Percentiles rank a stretch among this genome's conserved stretches.
phyloP scores from a whole-genome alignment of 2,113 vertebrate genomes.

The Hepsetus odoe region DNA sequence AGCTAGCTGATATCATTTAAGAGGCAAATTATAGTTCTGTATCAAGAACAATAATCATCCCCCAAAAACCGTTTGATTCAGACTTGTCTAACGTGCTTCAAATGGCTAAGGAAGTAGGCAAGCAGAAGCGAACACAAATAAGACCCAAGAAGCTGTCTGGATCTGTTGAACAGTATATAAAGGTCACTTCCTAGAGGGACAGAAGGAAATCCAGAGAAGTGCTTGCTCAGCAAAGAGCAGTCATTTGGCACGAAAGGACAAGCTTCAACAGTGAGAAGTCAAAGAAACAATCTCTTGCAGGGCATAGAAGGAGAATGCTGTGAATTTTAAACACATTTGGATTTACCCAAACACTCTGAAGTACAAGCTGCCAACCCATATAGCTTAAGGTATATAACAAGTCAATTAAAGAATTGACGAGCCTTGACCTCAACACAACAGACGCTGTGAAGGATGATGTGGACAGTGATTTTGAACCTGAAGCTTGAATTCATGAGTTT shows the following conservation, averaged over 20 bases:
- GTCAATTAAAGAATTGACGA: background rate
- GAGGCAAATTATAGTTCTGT: too few relatives aligned
- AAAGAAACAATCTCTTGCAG: background rate
- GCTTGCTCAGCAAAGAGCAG: slow-evolving; percentile 17
- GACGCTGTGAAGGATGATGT: background rate
- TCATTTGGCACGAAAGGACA: background rate
- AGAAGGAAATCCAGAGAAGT: slow-evolving; percentile 26
- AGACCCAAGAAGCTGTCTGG: background rate
- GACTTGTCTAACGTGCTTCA: too few relatives aligned
- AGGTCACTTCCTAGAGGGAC: slow-evolving; percentile 20
- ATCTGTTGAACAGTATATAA: slow-evolving; percentile 17
- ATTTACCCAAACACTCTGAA: too few relatives aligned
- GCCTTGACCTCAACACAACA: background rate
- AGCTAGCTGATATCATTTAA: too few relatives aligned
- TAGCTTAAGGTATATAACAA: too few relatives aligned
- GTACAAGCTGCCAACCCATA: too few relatives aligned
- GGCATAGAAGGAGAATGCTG: background rate
- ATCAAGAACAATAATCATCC: too few relatives aligned
- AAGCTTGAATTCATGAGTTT: too few relatives aligned
- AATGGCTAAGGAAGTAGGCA: too few relatives aligned
- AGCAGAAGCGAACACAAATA: background rate
- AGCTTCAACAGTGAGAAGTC: background rate
- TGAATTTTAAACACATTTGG: background rate
- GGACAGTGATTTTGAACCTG: background rate
- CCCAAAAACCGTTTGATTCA: too few relatives aligned